Conservation (phyloP, 2,888 invertebrate species). For the Standfussiana lucernea region DNA sequence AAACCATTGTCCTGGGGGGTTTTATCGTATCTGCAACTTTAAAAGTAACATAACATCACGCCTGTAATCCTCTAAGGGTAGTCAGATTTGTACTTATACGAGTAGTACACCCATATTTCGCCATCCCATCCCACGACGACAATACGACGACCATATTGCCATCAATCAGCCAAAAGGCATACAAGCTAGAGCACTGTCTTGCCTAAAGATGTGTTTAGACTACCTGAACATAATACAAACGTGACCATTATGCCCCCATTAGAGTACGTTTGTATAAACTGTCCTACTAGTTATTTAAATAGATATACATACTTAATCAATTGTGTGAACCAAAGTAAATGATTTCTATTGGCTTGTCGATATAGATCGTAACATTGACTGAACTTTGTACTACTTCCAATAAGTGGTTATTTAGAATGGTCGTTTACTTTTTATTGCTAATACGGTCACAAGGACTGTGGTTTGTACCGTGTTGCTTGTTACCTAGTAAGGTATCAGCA, state of each 20-base stretch:
- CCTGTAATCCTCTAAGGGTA: not conserved
- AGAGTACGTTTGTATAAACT: not conserved
- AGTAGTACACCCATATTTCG: not conserved
- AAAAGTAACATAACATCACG: not conserved
- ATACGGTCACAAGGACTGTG: conserved; percentile 22
- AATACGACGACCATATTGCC: not conserved
- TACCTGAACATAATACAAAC: not conserved
- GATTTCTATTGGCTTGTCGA: conserved; percentile 34
- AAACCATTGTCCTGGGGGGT: too few species aligned
- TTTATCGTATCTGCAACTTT: too few species aligned
- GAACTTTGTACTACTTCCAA: conserved; percentile 53
- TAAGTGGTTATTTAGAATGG: conserved; percentile 15
- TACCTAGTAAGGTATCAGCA: not conserved
- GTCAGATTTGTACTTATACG: too few species aligned
- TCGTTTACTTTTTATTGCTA: conserved; percentile 50
- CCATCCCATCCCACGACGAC: not conserved
- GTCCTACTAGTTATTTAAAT: conserved; percentile 1
- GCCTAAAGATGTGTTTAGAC: not conserved
- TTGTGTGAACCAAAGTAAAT: conserved; percentile 34
- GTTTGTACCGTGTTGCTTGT: not conserved
- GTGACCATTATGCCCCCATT: not conserved
- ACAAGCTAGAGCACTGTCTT: not conserved
- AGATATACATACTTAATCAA: conserved; percentile 10
- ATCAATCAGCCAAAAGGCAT: not conserved
- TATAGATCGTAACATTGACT: conserved; percentile 34